Evolutionary conservation across 2,888 invertebrate species (phyloP).

Genomic region (Physocephala rufipes): DNA sequence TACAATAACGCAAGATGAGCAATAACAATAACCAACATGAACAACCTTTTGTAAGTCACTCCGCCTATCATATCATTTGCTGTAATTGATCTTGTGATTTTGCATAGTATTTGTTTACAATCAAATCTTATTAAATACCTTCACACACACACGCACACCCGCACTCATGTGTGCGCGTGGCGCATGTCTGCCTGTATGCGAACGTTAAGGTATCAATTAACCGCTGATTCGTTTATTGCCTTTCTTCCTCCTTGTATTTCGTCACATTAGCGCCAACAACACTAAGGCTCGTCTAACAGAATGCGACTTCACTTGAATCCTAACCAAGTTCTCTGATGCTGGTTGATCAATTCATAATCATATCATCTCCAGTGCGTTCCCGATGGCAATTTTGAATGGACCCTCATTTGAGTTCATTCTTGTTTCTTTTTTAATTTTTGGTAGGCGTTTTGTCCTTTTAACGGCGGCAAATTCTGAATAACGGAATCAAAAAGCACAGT

Average conservation of each 20-base stretch:
- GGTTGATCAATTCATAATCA: conserved; percentile 2
- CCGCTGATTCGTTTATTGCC: not conserved
- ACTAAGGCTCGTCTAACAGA: not conserved
- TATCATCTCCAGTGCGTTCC: conserved; percentile 1
- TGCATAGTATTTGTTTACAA: conserved; percentile 30
- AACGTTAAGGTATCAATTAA: conserved; percentile 30
- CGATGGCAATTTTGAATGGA: conserved; percentile 27
- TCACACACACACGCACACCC: conserved; percentile 11
- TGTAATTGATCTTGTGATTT: conserved; percentile 57
- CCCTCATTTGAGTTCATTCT: conserved; percentile 24
- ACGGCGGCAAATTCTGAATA: not conserved
- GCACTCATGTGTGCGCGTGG: not conserved
- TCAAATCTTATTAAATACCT: conserved; percentile 29
- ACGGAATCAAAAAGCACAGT: conserved; percentile 17
- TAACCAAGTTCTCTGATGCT: conserved; percentile 1
- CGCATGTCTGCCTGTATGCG: too few species aligned
- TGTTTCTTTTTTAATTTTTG: conserved; percentile 12
- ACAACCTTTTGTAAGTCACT: conserved; percentile 12
- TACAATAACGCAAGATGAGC: conserved; percentile 10
- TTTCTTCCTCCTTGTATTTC: not conserved
- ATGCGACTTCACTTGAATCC: not conserved
- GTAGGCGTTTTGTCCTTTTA: not conserved
- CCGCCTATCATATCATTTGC: conserved; percentile 57
- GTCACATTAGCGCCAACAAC: not conserved
- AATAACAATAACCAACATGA: not conserved